Base-by-base conservation (phyloP, 2,888 invertebrate genomes). In the Phragmatobia fuliginosa region DNA sequence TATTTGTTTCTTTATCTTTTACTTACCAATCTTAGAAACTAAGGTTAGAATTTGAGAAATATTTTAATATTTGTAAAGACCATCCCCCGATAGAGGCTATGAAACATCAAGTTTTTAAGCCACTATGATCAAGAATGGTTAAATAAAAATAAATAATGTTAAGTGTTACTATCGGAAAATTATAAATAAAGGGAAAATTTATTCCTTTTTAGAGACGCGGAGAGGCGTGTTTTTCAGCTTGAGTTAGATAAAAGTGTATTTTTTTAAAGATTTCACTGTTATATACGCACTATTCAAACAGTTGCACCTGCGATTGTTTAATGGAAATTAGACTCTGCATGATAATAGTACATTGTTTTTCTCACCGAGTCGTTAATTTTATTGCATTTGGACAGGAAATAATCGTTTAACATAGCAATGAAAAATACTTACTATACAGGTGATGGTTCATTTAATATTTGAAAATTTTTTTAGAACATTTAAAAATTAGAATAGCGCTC, bases 261-360 rank as follows among this genome's bases (percentile, higher is more conserved):
- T 61, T 10, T 28, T 14, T 60, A 21, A 11, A 11, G 21, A 18
- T 41, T 62, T 28, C 45, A n/a, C 28, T 10, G 7, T 41, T 66
- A 38, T 21, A 32, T 32, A 45, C 21, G 4, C 16, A 6, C 59
- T n/a, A 59, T 49, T 60, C 10, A 67, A 49, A 61, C 36, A 61
- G 49, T 5, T 49, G 49, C 45, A 8, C 21, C 0, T 60, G 49
- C 11, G 2, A 32, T 32, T 63, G n/a, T 31, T 32, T 28, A 14
- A n/a, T 25, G 25, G 11, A 49, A 36, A 28, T 67, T 67, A 61
- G 67, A 67, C 16, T 36, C 45, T 52, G 36, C 52, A 52, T 32
- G 67, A 36, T 60, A 67, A 67, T 28, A 18, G 21, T 33, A n/a
- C 32, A 45, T 31, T 38, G n/a, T 67, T 67, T 49, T 66, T 61